Percentiles rank a stretch among this genome's conserved stretches.
Conservation (phyloP, 2,888 invertebrate genomes). For the Standfussiana lucernea region DNA sequence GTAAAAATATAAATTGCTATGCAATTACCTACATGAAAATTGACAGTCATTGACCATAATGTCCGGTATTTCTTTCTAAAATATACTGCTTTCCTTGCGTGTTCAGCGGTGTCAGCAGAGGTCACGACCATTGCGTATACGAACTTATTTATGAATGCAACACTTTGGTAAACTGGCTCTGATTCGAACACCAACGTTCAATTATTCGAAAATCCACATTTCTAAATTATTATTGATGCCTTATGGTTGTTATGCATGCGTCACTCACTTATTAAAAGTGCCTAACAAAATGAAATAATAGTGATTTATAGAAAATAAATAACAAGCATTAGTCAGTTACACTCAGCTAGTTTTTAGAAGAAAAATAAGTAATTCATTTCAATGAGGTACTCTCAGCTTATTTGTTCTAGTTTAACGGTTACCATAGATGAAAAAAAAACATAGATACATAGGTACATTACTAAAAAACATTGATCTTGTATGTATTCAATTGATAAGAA, state of each 20-base stretch:
- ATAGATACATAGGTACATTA: neutral
- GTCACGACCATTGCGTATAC: conserved; percentile 33
- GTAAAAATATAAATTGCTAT: neutral
- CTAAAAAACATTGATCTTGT: conserved; percentile 14
- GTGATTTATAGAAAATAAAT: neutral
- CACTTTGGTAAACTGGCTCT: neutral
- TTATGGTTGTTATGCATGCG: neutral
- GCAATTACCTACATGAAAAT: conserved; percentile 1
- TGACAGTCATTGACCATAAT: conserved; percentile 32
- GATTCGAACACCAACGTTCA: conserved; percentile 13
- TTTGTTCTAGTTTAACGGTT: neutral
- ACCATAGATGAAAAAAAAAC: neutral
- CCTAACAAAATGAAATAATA: neutral
- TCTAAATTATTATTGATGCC: neutral
- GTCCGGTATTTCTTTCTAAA: conserved; percentile 34
- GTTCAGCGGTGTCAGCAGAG: conserved; percentile 33
- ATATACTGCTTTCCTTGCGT: conserved; percentile 17
- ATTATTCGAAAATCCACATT: too few relatives aligned
- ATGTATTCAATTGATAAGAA: conserved; percentile 32
- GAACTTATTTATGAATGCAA: conserved; percentile 29
- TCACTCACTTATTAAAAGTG: neutral
- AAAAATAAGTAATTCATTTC: too few relatives aligned
- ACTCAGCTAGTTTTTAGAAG: too few relatives aligned
- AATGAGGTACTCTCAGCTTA: too few relatives aligned
- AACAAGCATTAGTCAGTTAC: neutral